These are phyloP conservation scores for Basileuterus tristriatus DNA, from an alignment of 2,797 vertebrate genomes.

Conservation along the genomic window DNA sequence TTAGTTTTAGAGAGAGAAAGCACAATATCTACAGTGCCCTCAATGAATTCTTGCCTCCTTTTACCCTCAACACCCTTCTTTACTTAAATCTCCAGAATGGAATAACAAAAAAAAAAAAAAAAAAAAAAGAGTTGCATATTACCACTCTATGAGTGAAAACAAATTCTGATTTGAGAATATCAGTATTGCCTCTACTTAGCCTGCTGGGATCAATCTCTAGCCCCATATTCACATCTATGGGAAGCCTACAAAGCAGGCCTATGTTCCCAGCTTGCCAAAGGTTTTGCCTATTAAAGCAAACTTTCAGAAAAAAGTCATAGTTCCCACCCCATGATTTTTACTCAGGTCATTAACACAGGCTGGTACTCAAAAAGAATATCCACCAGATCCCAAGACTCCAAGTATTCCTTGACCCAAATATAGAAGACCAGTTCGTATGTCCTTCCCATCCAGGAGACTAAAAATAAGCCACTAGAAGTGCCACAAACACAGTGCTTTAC, in stretches of 20 bases:
- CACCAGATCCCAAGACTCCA: neutral
- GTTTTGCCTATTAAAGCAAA: neutral
- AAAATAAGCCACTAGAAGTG: neutral
- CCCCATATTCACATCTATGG: rapidly evolving
- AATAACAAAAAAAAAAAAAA: neutral
- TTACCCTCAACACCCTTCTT: neutral
- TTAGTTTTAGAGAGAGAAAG: neutral
- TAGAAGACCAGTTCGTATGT: neutral
- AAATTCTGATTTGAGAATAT: neutral
- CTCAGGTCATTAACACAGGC: neutral
- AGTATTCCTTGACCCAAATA: neutral
- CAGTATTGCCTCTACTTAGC: neutral
- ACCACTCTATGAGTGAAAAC: neutral
- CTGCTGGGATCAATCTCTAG: neutral
- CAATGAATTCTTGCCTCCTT: neutral
- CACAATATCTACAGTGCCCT: rapidly evolving
- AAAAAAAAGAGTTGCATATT: neutral
- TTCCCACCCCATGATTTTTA: neutral
- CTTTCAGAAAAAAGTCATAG: neutral
- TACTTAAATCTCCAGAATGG: neutral
- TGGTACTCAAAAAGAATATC: neutral
- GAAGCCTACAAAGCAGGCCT: neutral
- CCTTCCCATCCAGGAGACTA: neutral
- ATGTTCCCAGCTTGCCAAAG: neutral
- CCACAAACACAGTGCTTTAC: neutral